Evolutionary conservation across 2,797 vertebrate species (phyloP).

Genomic region (Syndactyla subalaris): DNA sequence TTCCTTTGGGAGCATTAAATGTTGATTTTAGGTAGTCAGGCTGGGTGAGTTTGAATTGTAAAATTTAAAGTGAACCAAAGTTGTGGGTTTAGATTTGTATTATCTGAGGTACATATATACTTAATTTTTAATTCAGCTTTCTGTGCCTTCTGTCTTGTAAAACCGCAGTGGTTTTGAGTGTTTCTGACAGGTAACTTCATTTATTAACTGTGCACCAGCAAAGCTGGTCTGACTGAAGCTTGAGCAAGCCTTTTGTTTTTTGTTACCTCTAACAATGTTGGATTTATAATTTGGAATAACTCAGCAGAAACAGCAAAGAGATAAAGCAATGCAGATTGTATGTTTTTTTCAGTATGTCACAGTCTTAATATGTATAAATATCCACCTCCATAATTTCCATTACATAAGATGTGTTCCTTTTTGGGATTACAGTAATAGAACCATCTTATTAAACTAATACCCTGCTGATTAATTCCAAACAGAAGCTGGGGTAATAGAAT

Average conservation of each 20-base stretch:
- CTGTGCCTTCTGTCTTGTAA: not conserved
- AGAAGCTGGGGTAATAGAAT: conserved; percentile 22
- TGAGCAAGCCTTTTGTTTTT: not conserved
- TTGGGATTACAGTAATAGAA: conserved; percentile 13
- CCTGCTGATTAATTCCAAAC: conserved; percentile 41
- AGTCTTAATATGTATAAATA: conserved; percentile 55
- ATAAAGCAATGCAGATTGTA: conserved; percentile 18
- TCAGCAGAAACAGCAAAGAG: conserved; percentile 20
- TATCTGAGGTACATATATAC: conserved; percentile 1
- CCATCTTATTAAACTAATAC: conserved; percentile 22
- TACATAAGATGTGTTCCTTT: conserved; percentile 32
- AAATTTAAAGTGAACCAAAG: not conserved
- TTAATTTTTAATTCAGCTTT: not conserved
- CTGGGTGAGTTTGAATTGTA: conserved; percentile 6
- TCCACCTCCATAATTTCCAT: conserved; percentile 46
- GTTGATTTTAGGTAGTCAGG: conserved; percentile 35
- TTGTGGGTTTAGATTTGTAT: not conserved
- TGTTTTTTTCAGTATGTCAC: conserved; percentile 47
- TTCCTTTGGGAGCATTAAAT: conserved; percentile 25
- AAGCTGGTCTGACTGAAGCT: not conserved
- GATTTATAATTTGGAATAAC: conserved; percentile 32
- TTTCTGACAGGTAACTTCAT: not conserved
- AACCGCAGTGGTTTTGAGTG: not conserved
- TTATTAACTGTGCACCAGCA: not conserved
- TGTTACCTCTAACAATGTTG: not conserved